These are phyloP conservation scores for Epinephelus coioides DNA, from an alignment of 2,797 vertebrate species.

Conservation along the genomic window DNA sequence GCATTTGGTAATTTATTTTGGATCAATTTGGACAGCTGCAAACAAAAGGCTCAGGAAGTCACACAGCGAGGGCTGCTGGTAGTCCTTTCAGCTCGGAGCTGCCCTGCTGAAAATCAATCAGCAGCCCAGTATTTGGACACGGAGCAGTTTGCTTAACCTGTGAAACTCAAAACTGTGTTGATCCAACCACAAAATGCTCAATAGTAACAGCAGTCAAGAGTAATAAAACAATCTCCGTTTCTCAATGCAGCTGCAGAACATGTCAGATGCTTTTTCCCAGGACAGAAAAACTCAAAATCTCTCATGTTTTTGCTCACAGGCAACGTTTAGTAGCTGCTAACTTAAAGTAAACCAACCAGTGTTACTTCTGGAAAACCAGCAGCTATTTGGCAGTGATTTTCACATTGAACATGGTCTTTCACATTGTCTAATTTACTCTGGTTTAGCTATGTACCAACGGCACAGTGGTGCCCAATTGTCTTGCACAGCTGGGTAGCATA, in stretches of 20 bases:
- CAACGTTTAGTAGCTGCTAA: background rate
- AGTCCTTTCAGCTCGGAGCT: slow-evolving; percentile 42
- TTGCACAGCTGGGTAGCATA: slow-evolving; percentile 49
- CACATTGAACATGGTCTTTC: background rate
- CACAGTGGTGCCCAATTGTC: slow-evolving; percentile 23
- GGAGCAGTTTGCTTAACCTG: slow-evolving; percentile 40
- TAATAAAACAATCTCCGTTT: slow-evolving; percentile 12
- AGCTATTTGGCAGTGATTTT: slow-evolving; percentile 1
- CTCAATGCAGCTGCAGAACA: slow-evolving; percentile 9
- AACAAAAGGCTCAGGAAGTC: slow-evolving; percentile 70
- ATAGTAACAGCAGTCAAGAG: slow-evolving; percentile 36
- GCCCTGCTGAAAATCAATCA: slow-evolving; percentile 56
- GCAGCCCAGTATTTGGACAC: slow-evolving; percentile 47
- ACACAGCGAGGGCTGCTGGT: slow-evolving; percentile 46
- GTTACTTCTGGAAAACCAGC: background rate
- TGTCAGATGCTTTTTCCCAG: background rate
- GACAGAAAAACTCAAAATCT: slow-evolving; percentile 11
- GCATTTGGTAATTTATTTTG: slow-evolving; percentile 70
- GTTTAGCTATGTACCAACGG: slow-evolving; percentile 30
- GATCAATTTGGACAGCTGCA: slow-evolving; percentile 73
- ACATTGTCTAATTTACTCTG: background rate
- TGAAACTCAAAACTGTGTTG: slow-evolving; percentile 56
- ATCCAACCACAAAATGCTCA: slow-evolving; percentile 39
- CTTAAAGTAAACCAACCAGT: background rate
- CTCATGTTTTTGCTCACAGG: slow-evolving; percentile 3